Percentiles rank a stretch among this genome's conserved stretches.
Conservation (phyloP, 2,888 invertebrate genomes). For the Cheilosia vernalis region DNA sequence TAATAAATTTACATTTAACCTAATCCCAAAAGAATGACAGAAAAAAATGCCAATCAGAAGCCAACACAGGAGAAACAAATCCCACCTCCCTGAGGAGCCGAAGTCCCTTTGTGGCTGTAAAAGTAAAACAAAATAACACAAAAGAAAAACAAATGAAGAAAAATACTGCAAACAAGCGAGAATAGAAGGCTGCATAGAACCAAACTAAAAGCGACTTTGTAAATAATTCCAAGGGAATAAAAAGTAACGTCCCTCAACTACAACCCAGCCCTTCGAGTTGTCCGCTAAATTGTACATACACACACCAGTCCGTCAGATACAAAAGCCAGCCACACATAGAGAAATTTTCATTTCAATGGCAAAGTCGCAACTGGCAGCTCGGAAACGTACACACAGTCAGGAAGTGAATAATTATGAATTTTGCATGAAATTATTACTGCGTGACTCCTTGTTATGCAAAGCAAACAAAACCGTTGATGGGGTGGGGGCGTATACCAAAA, state of each 20-base stretch:
- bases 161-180: constrained; percentile 8
- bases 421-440: constrained; percentile 70
- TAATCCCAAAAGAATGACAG: constrained; percentile 32
- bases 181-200: background rate
- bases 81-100: background rate
- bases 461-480: constrained; percentile 17
- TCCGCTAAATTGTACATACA: constrained; percentile 24
- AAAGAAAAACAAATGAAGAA: background rate
- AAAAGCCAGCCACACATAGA: background rate
- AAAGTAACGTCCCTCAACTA: constrained; percentile 15
- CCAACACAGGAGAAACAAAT: constrained; percentile 18
- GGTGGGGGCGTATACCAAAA: background rate
- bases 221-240: constrained; percentile 49
- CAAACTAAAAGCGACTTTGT: constrained; percentile 31
- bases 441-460: constrained; percentile 52
- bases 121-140: no score
- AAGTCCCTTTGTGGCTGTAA: constrained; percentile 33
- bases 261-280: constrained; percentile 41
- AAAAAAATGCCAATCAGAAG: constrained; percentile 27
- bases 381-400: constrained; percentile 45
- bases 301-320: background rate
- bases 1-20: constrained; percentile 58
- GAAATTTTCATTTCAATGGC: background rate
- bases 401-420: constrained; percentile 71
- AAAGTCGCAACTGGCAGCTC: background rate